Percentiles rank a stretch among this genome's conserved stretches.
Evolutionary conservation across 1,140 invertebrate genomes (phyloP).

Genomic region (Schlechtendalia chinensis): DNA sequence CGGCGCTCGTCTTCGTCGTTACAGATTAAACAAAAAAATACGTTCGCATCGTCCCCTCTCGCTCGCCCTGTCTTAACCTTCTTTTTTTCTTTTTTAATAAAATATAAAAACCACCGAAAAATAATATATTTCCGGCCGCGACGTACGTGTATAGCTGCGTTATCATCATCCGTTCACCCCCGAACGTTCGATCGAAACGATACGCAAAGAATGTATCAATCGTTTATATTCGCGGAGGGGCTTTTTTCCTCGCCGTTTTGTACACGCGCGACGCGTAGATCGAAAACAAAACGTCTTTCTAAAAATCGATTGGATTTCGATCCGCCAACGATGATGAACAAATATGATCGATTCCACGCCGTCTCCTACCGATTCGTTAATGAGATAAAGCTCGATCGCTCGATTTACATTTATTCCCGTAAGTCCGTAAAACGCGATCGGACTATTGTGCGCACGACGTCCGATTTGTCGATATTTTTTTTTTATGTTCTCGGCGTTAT

Average conservation of each 20-base stretch:
- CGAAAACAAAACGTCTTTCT: constrained; percentile 2
- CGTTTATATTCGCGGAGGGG: not conserved
- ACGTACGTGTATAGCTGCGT: not conserved
- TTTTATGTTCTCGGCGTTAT: not conserved
- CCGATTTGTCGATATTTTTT: too few relatives aligned
- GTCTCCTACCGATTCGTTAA: too few relatives aligned
- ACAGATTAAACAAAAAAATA: constrained; percentile 37
- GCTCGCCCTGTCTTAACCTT: too few relatives aligned
- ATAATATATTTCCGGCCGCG: not conserved
- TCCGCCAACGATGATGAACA: not conserved
- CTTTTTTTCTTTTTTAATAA: constrained; percentile 20
- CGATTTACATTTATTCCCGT: too few relatives aligned
- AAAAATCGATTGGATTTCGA: not conserved
- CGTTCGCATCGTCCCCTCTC: not conserved
- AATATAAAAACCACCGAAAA: constrained; percentile 15
- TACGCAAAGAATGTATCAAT: constrained; percentile 45
- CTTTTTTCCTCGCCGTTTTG: too few relatives aligned
- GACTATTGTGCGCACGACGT: too few relatives aligned
- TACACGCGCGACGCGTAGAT: not conserved
- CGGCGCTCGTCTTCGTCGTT: not conserved
- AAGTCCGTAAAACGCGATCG: too few relatives aligned
- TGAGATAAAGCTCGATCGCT: too few relatives aligned
- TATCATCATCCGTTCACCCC: not conserved
- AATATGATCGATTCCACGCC: not conserved
- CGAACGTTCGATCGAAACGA: not conserved